Percentiles rank a stretch among this genome's conserved stretches.
Conservation (phyloP, 2,888 invertebrate genomes). For the Noctua comes region DNA sequence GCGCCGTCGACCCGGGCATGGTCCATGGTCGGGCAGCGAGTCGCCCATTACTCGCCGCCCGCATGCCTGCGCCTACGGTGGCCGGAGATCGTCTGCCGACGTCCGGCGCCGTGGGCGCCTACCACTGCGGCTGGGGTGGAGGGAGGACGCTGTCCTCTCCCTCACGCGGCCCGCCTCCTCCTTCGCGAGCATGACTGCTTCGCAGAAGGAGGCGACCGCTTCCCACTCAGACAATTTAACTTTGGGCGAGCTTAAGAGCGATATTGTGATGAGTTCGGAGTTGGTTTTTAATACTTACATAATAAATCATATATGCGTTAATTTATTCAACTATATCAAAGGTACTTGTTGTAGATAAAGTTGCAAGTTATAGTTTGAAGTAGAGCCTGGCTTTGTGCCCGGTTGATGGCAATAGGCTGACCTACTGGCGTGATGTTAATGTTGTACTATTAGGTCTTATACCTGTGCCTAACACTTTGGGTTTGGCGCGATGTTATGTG, state of each 20-base stretch:
- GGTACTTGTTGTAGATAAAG: neutral
- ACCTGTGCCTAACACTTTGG: neutral
- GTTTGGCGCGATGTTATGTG: neutral
- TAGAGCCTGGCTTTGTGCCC: neutral
- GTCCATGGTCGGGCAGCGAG: no score
- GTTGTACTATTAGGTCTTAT: neutral
- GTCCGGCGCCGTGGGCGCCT: no score
- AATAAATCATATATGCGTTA: neutral
- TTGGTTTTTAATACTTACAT: neutral
- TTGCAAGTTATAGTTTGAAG: neutral
- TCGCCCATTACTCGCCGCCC: no score
- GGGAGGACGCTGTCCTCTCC: no score
- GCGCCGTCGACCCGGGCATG: no score
- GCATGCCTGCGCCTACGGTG: no score
- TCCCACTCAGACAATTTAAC: slow-evolving; percentile 27
- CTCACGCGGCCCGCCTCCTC: no score
- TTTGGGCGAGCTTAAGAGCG: neutral
- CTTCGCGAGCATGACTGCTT: no score
- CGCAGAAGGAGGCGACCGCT: no score
- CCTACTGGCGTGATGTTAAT: neutral
- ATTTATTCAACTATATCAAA: neutral
- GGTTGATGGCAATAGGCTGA: neutral
- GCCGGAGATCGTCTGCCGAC: no score
- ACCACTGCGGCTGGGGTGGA: no score
- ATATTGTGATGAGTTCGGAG: neutral